Evolutionary conservation across 2,797 vertebrate genomes (phyloP), one percentile per base, ranked within the genome.

Genomic region (Myioborus miniatus): DNA sequence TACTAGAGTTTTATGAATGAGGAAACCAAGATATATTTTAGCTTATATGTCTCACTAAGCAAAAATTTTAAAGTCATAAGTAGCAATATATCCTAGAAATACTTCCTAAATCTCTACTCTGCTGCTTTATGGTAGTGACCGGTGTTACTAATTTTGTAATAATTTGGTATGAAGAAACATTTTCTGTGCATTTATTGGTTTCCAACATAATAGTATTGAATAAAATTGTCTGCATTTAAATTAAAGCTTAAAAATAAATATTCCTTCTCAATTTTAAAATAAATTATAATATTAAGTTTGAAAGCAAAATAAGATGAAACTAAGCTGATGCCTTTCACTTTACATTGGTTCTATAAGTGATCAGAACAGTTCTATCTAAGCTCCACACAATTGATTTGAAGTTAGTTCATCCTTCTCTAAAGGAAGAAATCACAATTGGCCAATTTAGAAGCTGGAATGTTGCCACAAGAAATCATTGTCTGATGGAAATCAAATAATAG

Each of bases 401-500:
- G 18, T 50, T 32, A 50, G 50, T 82, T 88, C 71, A 50, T 77
- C 60, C 24, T 77, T 19, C 26, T 77, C 4, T 62, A 71, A 41
- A 8, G n/a, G 37, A 89, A 87, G 58, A 89, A 94, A 69, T 77
- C 56, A 74, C 22, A 55, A 21, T 6, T 83, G 30, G 18, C 6
- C 32, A 55, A 44, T 87, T 94, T 83, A 85, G 49, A 64, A 90
- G 37, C 23, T 4, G 2, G 56, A 87, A 43, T 43, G 12, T 58
- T 86, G 46, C 21, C 15, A 1, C 15, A 60, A 75, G 27, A 82
- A 84, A 43, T 90, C n/a, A 64, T 12, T 87, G 18, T 30, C 49
- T 89, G 59, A 92, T 81, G 62, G 12, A 93, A 95, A 91, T 78
- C 16, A 83, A 92, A 75, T 74, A 85, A 89, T 49, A 86, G 4